Evolutionary conservation across 2,888 invertebrate genomes (phyloP), one percentile per base, ranked within the genome.

Genomic region (Pasiphila rectangulata): DNA sequence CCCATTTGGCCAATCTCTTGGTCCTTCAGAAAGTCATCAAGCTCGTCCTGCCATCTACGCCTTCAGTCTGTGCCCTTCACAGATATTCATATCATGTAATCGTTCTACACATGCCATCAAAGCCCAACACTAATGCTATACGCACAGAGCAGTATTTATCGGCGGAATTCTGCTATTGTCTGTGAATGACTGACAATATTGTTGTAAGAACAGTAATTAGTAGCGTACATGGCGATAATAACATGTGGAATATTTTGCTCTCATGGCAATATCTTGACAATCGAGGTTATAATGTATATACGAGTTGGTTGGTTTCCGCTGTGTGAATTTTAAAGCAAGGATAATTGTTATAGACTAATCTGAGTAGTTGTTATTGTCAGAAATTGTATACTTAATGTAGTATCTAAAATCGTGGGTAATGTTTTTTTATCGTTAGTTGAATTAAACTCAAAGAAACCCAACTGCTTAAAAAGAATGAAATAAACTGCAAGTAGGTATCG

Each of bases 111-210:
- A 5, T 4, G 17, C 16, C 16, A 32, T 32, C 29, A 29, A 30
- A 10, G 1, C 1, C 10, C n/a, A 32, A 32, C 7, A 7, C 17
- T 19, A 4, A 32, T 19, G 32, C 17, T 32, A 32, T 5, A 6
- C 17, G 32, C 10, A 32, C 32, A 16, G 17, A 5, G 27, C 16
- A 21, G 54, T 51, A 23, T 24, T 48, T 54, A 50, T 49, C 42
- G 56, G 41, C 43, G 54, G 30, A 10, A 4, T 10, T 45, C 24
- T 52, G 35, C 58, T 45, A 66, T 68, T 69, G 67, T 72, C 59
- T 50, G 32, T 55, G 54, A 15, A 40, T 37, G 45, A 57, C 50
- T 37, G 43, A 59, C 50, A 54, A 40, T 51, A n/a, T n/a, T n/a
- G 52, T 54, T 60, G 38, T 54, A 32, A 32, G 32, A 16, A 58